Percentiles rank a stretch among this genome's conserved stretches.
Conservation (phyloP, 2,113 vertebrate species). For the Aegithalos caudatus region DNA sequence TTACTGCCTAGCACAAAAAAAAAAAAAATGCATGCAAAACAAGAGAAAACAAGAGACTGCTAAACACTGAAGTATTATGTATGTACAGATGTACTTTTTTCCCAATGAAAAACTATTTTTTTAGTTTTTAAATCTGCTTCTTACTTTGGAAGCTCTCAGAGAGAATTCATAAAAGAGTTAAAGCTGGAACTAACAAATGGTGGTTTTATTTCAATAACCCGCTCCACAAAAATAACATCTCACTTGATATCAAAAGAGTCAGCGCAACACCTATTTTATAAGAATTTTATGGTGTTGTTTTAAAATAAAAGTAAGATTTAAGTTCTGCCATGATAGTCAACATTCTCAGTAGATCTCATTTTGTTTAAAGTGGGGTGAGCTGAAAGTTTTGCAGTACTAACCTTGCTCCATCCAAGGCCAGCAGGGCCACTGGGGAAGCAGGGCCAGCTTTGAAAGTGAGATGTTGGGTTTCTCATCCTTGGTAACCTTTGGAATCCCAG, state of each 20-base stretch:
- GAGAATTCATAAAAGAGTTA: background rate
- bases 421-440: fast-evolving
- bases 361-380: background rate
- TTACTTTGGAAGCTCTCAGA: background rate
- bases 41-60: fast-evolving
- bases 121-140: background rate
- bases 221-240: background rate
- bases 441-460: fast-evolving
- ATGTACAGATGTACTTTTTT: background rate
- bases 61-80: background rate
- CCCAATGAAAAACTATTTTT: background rate
- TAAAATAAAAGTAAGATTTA: background rate
- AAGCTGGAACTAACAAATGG: background rate
- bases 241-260: fast-evolving
- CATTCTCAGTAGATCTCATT: background rate
- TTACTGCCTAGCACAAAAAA: background rate
- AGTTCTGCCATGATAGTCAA: fast-evolving
- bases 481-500: background rate
- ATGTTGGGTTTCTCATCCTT: background rate
- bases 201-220: background rate
- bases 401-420: fast-evolving
- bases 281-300: background rate
- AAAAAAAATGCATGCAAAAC: background rate
- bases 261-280: fast-evolving
- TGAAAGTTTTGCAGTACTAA: fast-evolving